Evolutionary conservation across 2,888 invertebrate species (phyloP), one percentile per base, ranked within the genome.

Genomic region (Yponomeuta plumbellus): DNA sequence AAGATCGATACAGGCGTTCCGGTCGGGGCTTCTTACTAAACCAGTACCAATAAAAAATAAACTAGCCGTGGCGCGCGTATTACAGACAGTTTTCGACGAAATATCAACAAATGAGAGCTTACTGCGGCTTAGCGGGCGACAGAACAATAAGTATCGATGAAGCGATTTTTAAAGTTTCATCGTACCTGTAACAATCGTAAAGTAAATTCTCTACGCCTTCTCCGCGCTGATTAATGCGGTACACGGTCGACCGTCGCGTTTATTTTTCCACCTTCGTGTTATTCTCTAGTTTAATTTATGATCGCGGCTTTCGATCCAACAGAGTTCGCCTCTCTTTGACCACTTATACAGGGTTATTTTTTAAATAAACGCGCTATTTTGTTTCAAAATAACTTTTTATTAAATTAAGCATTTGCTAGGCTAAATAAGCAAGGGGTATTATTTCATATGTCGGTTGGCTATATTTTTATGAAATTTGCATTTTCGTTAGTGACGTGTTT

Each of bases 191-290:
- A 90, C 89, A 89, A 89, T 89, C 89, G 89, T 90, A 84, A 88
- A 90, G 90, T 88, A 90, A 89, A 90, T 91, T 88, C 88, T 86
- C 84, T 88, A 86, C 89, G 88, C 89, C 88, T 88, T 87, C 88
- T 86, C 86, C 83, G 78, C 83, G 85, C 88, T 91, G 91, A 91
- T 91, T 91, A 90, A 91, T 90, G 89, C 88, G 80, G 83, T 85
- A 88, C 88, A 89, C 81, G 83, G 79, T 72, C 77, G 80, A 76
- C 80, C 85, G 84, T 84, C 83, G 83, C 84, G 81, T 85, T 86
- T 81, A 80, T 85, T 84, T 83, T 85, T 88, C 84, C 79, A 81
- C 79, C 80, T 85, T 76, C 77, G 73, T 83, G 83, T 88, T 86
- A 83, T 85, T 84, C 77, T 80, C 83, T 86, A 84, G 79, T 75